Evolutionary conservation across 2,888 invertebrate genomes (phyloP).

Genomic region (Dyspetes luteomarginatus): DNA sequence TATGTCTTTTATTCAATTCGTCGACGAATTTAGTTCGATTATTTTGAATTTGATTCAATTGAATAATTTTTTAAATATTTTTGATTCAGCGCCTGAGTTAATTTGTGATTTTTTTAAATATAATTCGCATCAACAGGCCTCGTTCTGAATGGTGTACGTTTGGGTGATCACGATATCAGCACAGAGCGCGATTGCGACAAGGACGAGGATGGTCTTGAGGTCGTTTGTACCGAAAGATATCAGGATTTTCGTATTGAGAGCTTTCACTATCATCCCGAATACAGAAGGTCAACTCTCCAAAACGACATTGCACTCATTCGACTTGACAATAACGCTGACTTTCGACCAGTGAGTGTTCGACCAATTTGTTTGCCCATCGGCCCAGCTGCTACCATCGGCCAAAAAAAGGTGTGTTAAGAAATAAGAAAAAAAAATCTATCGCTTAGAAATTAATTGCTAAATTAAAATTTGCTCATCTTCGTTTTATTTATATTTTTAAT

Average conservation of each 20-base stretch:
- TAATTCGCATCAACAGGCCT: conserved; percentile 66
- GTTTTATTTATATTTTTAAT: too few species aligned
- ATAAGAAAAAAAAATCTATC: background rate
- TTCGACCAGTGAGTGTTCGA: conserved; percentile 83
- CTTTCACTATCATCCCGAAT: conserved; percentile 85
- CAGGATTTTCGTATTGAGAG: conserved; percentile 85
- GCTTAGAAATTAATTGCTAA: too few species aligned
- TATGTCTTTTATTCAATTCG: background rate
- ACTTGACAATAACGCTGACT: conserved; percentile 83
- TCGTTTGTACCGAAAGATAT: conserved; percentile 83
- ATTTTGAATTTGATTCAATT: background rate
- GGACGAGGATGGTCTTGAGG: conserved; percentile 83
- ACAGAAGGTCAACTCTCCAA: conserved; percentile 83
- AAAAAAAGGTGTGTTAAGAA: conserved; percentile 70
- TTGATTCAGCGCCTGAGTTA: background rate
- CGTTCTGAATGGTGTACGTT: conserved; percentile 84
- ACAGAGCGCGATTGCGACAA: conserved; percentile 84
- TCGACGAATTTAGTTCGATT: background rate
- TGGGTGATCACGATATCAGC: conserved; percentile 86
- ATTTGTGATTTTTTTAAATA: conserved; percentile 29
- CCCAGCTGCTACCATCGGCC: conserved; percentile 60
- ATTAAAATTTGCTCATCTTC: too few species aligned
- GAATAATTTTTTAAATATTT: background rate
- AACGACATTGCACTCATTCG: conserved; percentile 87
- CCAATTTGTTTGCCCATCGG: conserved; percentile 85